Percentiles rank a stretch among this genome's conserved stretches.
Conservation (phyloP, 2,113 vertebrate genomes). For the Gymnorhina tibicen region DNA sequence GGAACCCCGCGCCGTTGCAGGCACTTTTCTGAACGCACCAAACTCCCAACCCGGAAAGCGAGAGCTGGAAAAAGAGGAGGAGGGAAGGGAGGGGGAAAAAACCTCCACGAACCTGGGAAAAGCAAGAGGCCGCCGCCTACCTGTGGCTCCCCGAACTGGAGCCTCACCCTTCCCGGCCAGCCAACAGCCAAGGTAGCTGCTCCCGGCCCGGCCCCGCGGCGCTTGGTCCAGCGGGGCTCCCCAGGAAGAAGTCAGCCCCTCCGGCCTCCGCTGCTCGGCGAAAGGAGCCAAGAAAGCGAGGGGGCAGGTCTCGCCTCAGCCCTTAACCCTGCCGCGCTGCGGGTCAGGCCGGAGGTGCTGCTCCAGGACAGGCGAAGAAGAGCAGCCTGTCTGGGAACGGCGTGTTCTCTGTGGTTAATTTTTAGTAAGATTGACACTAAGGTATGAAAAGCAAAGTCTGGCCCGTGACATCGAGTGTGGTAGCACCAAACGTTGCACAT, state of each 20-base stretch:
- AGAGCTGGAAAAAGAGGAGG: not conserved
- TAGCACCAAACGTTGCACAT: accelerated
- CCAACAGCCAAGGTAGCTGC: not conserved
- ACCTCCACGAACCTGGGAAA: not conserved
- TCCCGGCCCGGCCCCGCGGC: not conserved
- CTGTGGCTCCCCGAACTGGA: slow-evolving; percentile 48
- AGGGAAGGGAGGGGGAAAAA: not conserved
- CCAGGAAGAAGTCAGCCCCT: not conserved
- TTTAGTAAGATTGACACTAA: not conserved
- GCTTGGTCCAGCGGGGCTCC: not conserved
- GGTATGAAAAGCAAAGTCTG: not conserved
- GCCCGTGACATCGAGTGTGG: accelerated
- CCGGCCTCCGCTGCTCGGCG: not conserved
- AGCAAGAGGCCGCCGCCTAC: slow-evolving; percentile 63
- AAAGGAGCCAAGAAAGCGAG: no score
- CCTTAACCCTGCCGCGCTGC: not conserved
- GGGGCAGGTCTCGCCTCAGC: not conserved
- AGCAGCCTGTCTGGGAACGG: not conserved
- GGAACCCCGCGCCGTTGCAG: slow-evolving; percentile 29
- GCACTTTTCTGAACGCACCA: not conserved
- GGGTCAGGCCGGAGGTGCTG: not conserved
- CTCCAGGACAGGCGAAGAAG: not conserved
- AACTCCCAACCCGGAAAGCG: slow-evolving; percentile 52
- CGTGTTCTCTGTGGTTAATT: not conserved
- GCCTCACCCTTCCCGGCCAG: not conserved